Evolutionary conservation across 2,797 vertebrate species (phyloP).

Genomic region (Argya squamiceps): DNA sequence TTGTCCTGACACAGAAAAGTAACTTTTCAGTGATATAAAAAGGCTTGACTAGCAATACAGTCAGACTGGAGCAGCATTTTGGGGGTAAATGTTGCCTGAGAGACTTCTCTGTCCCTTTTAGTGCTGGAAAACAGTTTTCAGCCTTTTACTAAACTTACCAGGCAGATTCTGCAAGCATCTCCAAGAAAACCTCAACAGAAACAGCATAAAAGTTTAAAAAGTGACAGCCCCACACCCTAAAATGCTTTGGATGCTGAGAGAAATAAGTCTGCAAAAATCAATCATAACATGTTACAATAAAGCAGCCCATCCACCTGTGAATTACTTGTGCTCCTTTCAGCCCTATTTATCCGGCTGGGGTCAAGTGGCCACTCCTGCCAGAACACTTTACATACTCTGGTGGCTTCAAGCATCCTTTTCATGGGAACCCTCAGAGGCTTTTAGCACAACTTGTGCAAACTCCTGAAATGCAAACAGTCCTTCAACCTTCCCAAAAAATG

Average conservation of each 20-base stretch:
- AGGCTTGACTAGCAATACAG: background rate
- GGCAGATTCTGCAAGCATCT: background rate
- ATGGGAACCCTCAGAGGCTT: background rate
- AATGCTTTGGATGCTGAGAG: background rate
- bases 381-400: background rate
- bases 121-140: background rate
- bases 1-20: background rate
- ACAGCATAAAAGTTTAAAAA: background rate
- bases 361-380: background rate
- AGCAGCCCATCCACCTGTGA: background rate
- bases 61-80: background rate
- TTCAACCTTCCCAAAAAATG: background rate
- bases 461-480: constrained; percentile 40
- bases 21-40: background rate
- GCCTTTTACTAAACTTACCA: background rate
- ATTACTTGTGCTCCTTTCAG: background rate
- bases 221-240: background rate
- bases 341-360: background rate
- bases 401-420: background rate
- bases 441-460: background rate
- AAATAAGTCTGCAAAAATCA: background rate
- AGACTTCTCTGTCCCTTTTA: background rate
- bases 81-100: background rate
- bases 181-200: background rate
- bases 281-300: background rate